Percentiles rank a stretch among this genome's conserved stretches.
phyloP scores from a whole-genome alignment of 2,113 vertebrate genomes.

The Eudyptes chrysolophus region DNA sequence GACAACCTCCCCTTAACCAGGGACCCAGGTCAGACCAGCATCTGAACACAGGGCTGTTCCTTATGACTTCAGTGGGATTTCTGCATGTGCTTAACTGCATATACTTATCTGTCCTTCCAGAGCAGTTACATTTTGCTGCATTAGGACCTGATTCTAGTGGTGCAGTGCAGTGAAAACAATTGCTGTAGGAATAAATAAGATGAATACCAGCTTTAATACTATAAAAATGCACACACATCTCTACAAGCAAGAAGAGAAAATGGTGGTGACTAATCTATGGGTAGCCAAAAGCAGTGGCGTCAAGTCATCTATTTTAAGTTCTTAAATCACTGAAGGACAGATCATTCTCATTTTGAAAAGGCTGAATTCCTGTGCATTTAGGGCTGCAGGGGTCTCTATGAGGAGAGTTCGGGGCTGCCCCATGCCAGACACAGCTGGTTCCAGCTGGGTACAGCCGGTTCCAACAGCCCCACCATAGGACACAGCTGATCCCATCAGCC shows the following conservation, averaged over 20 bases:
- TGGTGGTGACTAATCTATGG: background rate
- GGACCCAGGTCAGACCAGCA: background rate
- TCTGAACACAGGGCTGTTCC: background rate
- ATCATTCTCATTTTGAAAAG: background rate
- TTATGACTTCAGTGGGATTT: background rate
- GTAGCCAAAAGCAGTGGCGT: background rate
- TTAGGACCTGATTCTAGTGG: background rate
- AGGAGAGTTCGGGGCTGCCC: background rate
- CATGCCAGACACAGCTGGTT: background rate
- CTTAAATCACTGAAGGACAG: background rate
- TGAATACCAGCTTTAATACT: background rate
- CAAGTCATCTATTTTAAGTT: background rate
- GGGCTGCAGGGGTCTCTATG: background rate
- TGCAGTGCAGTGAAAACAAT: background rate
- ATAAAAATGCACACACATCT: background rate
- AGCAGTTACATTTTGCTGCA: background rate
- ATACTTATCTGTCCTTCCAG: background rate
- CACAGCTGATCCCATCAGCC: background rate
- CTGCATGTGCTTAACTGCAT: background rate
- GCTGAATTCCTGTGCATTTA: background rate
- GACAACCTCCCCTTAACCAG: background rate
- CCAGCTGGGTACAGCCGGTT: background rate
- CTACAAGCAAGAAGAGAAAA: background rate
- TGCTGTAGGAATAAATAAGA: background rate
- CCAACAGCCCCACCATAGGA: background rate